Evolutionary conservation across 1,140 invertebrate genomes (phyloP), one percentile per base, ranked within the genome.

Genomic region (Drosophila sproati): DNA sequence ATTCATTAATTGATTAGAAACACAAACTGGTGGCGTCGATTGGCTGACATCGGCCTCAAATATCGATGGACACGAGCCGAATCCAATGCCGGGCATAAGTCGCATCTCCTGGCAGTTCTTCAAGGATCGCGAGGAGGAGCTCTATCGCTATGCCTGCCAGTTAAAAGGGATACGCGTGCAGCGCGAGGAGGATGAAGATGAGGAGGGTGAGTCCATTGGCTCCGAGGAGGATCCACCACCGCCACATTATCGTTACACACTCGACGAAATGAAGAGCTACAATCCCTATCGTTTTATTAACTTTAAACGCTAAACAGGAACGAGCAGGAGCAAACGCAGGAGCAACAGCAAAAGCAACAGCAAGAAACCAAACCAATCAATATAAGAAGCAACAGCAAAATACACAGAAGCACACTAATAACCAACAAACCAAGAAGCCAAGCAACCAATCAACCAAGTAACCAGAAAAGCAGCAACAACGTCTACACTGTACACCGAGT

Each of bases 221-320:
- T 77, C 75, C 4, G 73, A 87, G 20, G 85, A 85, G 32, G 78
- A 89, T 41, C 75, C 82, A 29, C 45, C 66, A 0, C 77, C 73
- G 55, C 59, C 59, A 5, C 47, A 61, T 28, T 90, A 90, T 48
- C 86, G 85, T 20, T 89, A 89, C 37, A 89, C 85, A 3, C 61
- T 89, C 20, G 85, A 89, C 28, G 81, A 89, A 45, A 89, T 89
- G 85, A 89, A 89, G 48, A 89, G 85, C 52, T 89, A 74, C 51
- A 89, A 89, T 68, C 85, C 85, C 3, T 89, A 89, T 68, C 85
- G 85, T 31, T 85, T 81, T 43, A 64, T 85, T 28, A 70, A 89
- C 56, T 45, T 78, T 50, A 83, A 89, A 75, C 56, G 57, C 39
- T 71, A 70, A 57, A 59, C 10, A 52, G 8, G 48, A 48, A 45